Evolutionary conservation across 2,113 vertebrate species (phyloP), one percentile per base, ranked within the genome.

Genomic region (Dipodomys stephensi): DNA sequence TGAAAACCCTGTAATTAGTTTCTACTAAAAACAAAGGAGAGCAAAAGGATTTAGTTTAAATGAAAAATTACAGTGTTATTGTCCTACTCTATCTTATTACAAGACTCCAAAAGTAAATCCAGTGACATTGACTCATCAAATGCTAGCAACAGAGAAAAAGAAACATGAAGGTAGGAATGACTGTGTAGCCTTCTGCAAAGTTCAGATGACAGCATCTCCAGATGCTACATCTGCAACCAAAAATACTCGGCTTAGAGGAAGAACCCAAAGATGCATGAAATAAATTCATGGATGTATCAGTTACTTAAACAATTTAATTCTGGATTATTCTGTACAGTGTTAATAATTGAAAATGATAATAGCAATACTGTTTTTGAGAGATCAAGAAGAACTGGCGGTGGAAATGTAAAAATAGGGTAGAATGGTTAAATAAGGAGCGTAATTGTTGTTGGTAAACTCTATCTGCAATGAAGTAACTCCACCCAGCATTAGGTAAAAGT

Each of bases 191-290:
- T 16, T 28, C 1, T 81, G 44, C n/a, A 81, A n/a, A 80, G 73
- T 73, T 69, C 62, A 68, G 30, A 74, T 6, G 6, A 28, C 20
- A 74, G 3, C 57, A 15, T 39, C 28, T 9, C 28, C 13, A 39
- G 18, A 64, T 0, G n/a, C 7, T 27, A 60, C 30, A 0, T 28
- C 16, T 39, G 18, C 0, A 73, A 20, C 19, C 8, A 20, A n/a
- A 86, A 46, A 0, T 35, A 49, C 2, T 65, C 20, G 27, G 12
- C 11, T 39, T 46, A 67, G 10, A 8, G 64, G 4, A 88, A 7
- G 11, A 44, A 84, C 9, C 2, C 32, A 67, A 0, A 79, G 22
- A 69, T 53, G 23, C 44, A 68, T 12, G 2, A 62, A 7, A 44
- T 0, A 22, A 49, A 30, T 10, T 65, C 2, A 53, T 84, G 65